Conservation (phyloP, 2,113 vertebrate genomes). For the Cyphomyrus discorhynchus region DNA sequence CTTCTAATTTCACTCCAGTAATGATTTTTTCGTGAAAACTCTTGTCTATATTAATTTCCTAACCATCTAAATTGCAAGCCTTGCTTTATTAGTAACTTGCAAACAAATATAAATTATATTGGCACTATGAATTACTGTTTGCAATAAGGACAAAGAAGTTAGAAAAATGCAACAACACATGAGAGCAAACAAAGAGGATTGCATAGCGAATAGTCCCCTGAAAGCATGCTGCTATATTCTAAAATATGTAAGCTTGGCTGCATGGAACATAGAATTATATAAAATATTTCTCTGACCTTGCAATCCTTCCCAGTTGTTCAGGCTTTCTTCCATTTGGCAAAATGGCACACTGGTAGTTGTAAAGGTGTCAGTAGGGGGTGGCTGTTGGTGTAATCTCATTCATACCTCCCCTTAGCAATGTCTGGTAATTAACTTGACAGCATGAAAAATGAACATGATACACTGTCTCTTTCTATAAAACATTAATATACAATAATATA, state of each 20-base stretch:
- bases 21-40: background rate
- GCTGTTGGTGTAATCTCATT: conserved; percentile 52
- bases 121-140: background rate
- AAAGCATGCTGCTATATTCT: background rate
- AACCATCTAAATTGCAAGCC: background rate
- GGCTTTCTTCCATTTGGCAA: conserved; percentile 44
- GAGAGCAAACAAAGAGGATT: background rate
- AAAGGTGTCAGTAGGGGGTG: conserved; percentile 42
- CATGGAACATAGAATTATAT: background rate
- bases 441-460: conserved; percentile 69
- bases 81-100: background rate
- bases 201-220: background rate
- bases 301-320: conserved; percentile 40
- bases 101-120: background rate
- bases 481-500: conserved; percentile 58
- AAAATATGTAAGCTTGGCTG: background rate
- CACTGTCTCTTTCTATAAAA: conserved; percentile 61
- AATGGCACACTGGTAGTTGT: conserved; percentile 45
- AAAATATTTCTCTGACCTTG: conserved; percentile 44
- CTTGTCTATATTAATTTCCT: background rate
- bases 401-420: conserved; percentile 52
- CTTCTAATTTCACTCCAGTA: background rate
- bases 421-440: conserved; percentile 69
- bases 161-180: background rate
- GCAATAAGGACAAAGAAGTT: background rate